Base-by-base conservation (phyloP, 2,797 vertebrate species). In the Falco concolor region DNA sequence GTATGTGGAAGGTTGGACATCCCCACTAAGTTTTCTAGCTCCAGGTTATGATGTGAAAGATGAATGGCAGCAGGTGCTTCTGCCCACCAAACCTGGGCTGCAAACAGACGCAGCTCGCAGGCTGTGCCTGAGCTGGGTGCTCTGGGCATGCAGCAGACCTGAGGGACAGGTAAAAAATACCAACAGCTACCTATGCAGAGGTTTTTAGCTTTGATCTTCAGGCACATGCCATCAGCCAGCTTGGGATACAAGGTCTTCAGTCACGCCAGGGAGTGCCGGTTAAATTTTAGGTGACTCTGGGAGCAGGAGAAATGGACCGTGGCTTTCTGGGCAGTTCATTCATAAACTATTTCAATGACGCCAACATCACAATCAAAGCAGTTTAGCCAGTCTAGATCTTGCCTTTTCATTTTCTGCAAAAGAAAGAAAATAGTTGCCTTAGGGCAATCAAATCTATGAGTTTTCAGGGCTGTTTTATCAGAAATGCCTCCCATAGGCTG, bases 141-240 rank as follows among this genome's bases (percentile, higher is more conserved):
- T 75, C 47, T 6, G 14, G n/a, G 28, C 9, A 8, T 0, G 1
- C 38, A 34, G 63, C 27, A 63, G 64, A 47, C 25, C 56, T 13
- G 16, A 34, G 24, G 49, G 65, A 44, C 13, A 42, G 54, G 21
- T 5, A 12, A 74, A 88, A 95, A 42, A 34, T 15, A 4, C 6
- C 6, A 44, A 24, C 6, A 32, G 12, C 63, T 80, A 50, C 23
- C 53, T 52, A 15, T 3, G 18, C 32, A 61, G 30, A 45, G 32
- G 8, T 14, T 61, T 84, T 73, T 38, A 82, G 42, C 47, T 73
- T 80, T 23, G 5, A 34, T 27, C 40, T 73, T 59, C 40, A 85
- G 34, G 24, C 24, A 56, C 27, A 6, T 0, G 1, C 9, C 50
- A 10, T 23, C n/a, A 68, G 16, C n/a, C n/a, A 7, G 0, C 16